A percentile compares a stretch with the other conserved stretches of the same genome.
These are phyloP conservation scores for Tubulanus polymorphus DNA, from an alignment of 2,888 invertebrate genomes.

Conservation along the genomic window DNA sequence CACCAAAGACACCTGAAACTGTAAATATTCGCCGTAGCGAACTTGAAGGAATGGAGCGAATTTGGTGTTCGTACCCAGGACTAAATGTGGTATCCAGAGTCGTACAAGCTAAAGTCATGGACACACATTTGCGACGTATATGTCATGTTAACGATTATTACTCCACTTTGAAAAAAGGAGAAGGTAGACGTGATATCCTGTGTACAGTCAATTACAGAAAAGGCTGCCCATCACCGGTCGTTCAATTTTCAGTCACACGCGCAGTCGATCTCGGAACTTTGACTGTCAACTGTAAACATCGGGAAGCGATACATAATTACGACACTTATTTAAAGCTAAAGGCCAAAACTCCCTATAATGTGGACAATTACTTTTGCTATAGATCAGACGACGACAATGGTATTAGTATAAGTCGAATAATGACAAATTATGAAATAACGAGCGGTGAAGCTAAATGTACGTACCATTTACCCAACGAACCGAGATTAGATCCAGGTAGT, in stretches of 20 bases:
- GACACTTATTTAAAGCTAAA: too few relatives aligned
- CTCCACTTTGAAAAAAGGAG: neutral
- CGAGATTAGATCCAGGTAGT: neutral
- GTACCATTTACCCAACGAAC: neutral
- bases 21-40: neutral
- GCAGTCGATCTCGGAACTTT: neutral
- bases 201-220: neutral
- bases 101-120: neutral
- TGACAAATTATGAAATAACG: neutral
- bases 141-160: neutral
- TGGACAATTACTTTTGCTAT: neutral
- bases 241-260: neutral
- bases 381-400: neutral
- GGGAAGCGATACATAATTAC: too few relatives aligned
- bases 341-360: too few relatives aligned
- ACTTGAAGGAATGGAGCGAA: neutral
- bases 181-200: neutral
- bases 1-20: too few relatives aligned
- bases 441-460: neutral
- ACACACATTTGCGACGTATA: neutral
- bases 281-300: too few relatives aligned
- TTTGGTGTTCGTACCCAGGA: neutral
- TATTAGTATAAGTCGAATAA: neutral
- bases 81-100: neutral
- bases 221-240: neutral